Evolutionary conservation across 1,140 invertebrate species (phyloP).

Genomic region (Mactra quadrangularis): DNA sequence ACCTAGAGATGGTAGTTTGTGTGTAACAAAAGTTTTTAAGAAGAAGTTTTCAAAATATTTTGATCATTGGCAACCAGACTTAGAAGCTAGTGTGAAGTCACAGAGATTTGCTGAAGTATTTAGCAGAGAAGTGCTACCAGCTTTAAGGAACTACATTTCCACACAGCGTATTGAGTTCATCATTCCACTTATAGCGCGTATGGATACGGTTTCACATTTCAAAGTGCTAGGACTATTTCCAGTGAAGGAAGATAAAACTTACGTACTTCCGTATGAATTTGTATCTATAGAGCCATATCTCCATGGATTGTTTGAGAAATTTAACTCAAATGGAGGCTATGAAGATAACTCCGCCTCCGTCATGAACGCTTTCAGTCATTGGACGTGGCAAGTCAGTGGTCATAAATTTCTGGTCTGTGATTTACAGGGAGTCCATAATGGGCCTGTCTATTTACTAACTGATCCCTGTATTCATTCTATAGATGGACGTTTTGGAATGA

Average conservation of each 20-base stretch:
- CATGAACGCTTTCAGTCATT: slow-evolving; percentile 57
- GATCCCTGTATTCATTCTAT: slow-evolving; percentile 62
- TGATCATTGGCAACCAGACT: slow-evolving; percentile 48
- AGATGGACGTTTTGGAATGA: slow-evolving; percentile 49
- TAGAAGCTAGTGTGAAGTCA: slow-evolving; percentile 47
- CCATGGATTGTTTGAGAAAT: slow-evolving; percentile 54
- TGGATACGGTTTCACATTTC: slow-evolving; percentile 56
- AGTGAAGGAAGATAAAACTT: slow-evolving; percentile 35
- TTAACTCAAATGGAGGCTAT: slow-evolving; percentile 56
- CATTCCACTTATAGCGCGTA: slow-evolving; percentile 52
- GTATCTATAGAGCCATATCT: slow-evolving; percentile 58
- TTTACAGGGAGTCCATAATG: slow-evolving; percentile 56
- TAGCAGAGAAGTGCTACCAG: slow-evolving; percentile 16
- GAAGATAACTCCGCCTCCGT: slow-evolving; percentile 34
- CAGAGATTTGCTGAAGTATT: slow-evolving; percentile 49
- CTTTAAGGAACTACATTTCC: slow-evolving; percentile 21
- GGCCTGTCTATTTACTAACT: slow-evolving; percentile 45
- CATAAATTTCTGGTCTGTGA: slow-evolving; percentile 59
- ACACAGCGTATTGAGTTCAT: slow-evolving; percentile 47
- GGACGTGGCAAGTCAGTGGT: slow-evolving; percentile 53
- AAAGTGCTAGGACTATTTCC: slow-evolving; percentile 48
- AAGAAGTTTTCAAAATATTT: slow-evolving; percentile 49
- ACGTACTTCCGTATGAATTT: slow-evolving; percentile 30
- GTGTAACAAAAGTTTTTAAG: slow-evolving; percentile 61
- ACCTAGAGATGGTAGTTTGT: slow-evolving; percentile 35